Percentiles rank a stretch among this genome's conserved stretches.
Conservation (phyloP, 1,140 invertebrate genomes). For the Zaprionus ornatus region DNA sequence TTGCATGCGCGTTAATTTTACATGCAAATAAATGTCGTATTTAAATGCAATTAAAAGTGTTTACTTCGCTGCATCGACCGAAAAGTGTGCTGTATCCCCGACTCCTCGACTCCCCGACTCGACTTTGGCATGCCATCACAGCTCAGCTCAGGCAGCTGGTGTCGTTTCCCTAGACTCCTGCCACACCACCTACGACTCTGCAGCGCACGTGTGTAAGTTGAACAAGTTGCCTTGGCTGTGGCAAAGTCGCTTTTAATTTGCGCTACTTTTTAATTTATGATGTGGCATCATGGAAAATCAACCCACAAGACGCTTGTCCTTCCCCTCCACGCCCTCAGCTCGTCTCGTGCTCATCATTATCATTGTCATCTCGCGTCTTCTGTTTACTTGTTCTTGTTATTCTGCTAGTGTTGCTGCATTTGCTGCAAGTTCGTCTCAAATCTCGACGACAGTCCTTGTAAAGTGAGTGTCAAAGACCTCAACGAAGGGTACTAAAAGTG, state of each 20-base stretch:
- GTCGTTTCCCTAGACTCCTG: not conserved
- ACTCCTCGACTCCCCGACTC: not conserved
- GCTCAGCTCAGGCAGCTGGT: not conserved
- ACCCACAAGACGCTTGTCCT: not conserved
- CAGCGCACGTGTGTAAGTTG: constrained; percentile 40
- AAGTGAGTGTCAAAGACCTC: constrained; percentile 35
- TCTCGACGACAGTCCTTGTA: constrained; percentile 14
- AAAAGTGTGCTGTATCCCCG: constrained; percentile 13
- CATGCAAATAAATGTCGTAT: constrained; percentile 83
- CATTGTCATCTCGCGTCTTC: constrained; percentile 16
- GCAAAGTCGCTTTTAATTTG: constrained; percentile 44
- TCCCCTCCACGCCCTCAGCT: not conserved
- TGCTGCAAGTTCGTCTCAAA: constrained; percentile 17
- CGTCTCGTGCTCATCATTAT: constrained; percentile 18
- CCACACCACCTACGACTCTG: not conserved
- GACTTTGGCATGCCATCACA: constrained; percentile 55
- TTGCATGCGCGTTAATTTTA: constrained; percentile 82
- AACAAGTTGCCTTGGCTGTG: not conserved
- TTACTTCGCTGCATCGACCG: constrained; percentile 69
- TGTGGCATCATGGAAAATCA: constrained; percentile 53
- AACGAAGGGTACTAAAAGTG: not conserved
- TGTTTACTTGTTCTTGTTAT: constrained; percentile 21
- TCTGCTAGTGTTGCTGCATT: not conserved
- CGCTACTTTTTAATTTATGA: constrained; percentile 67
- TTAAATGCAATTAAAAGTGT: constrained; percentile 84